Evolutionary conservation across 2,888 invertebrate genomes (phyloP).

Genomic region (Reticulitermes lucifugus): DNA sequence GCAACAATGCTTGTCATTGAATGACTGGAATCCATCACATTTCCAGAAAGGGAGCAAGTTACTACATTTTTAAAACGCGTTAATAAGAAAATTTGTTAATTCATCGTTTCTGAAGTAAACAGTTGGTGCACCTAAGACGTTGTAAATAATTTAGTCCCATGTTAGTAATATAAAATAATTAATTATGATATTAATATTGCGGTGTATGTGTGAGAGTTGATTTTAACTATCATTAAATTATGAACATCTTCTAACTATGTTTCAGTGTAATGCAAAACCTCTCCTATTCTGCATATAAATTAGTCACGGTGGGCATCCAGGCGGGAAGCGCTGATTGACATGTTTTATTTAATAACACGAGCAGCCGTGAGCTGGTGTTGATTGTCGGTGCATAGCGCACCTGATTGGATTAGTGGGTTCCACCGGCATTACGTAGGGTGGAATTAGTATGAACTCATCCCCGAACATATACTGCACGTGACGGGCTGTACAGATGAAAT

Average conservation of each 20-base stretch:
- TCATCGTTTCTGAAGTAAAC: no score
- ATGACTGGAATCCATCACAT: no score
- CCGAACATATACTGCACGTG: neutral
- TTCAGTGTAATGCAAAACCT: constrained; percentile 9
- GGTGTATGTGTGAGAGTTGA: neutral
- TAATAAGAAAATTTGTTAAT: no score
- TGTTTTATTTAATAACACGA: constrained; percentile 18
- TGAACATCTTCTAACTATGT: neutral
- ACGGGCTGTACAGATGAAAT: neutral
- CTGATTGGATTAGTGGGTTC: constrained; percentile 18
- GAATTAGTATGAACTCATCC: neutral
- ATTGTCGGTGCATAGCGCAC: neutral
- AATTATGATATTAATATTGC: no score
- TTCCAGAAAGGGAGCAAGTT: no score
- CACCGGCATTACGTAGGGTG: neutral
- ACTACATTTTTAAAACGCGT: no score
- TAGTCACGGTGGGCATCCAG: neutral
- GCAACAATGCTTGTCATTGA: no score
- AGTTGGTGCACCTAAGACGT: no score
- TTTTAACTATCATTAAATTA: neutral
- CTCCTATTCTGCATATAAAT: constrained; percentile 7
- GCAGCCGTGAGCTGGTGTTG: constrained; percentile 9
- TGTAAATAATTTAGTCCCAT: no score
- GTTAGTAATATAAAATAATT: no score
- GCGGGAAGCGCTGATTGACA: neutral